Conservation (phyloP, 1,140 invertebrate genomes). For the Drosophila pandora region DNA sequence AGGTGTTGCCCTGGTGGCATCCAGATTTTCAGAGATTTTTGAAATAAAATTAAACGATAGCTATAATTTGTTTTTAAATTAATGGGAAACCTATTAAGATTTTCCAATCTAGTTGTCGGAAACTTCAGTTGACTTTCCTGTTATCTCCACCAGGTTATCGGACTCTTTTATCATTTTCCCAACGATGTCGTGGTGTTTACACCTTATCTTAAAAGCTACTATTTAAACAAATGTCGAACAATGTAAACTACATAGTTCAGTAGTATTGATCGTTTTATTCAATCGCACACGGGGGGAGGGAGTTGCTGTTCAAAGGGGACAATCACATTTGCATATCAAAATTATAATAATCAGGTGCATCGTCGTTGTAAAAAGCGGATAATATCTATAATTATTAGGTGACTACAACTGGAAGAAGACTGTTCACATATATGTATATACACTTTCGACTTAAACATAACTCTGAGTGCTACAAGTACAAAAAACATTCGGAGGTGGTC, state of each 20-base stretch:
- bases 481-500: constrained; percentile 41
- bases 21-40: constrained; percentile 68
- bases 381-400: constrained; percentile 32
- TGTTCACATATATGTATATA: constrained; percentile 51
- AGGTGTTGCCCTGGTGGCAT: constrained; percentile 78
- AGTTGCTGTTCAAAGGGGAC: constrained; percentile 2
- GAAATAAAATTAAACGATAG: constrained; percentile 43
- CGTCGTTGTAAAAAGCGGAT: constrained; percentile 59
- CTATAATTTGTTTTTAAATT: not conserved
- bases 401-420: constrained; percentile 65
- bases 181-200: not conserved
- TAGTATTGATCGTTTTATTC: constrained; percentile 40
- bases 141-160: constrained; percentile 15
- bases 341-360: constrained; percentile 32
- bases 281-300: constrained; percentile 24
- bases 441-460: constrained; percentile 66
- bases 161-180: constrained; percentile 2
- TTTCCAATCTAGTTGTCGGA: too few relatives aligned
- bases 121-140: not conserved
- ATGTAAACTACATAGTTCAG: not conserved
- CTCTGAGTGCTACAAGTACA: constrained; percentile 39
- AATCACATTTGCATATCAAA: constrained; percentile 31
- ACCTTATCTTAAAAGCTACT: constrained; percentile 26
- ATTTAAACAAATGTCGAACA: constrained; percentile 31
- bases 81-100: too few relatives aligned